Conservation (phyloP, 37 sponge, comb jelly and placozoan genomes). For the Crambe crambe region DNA sequence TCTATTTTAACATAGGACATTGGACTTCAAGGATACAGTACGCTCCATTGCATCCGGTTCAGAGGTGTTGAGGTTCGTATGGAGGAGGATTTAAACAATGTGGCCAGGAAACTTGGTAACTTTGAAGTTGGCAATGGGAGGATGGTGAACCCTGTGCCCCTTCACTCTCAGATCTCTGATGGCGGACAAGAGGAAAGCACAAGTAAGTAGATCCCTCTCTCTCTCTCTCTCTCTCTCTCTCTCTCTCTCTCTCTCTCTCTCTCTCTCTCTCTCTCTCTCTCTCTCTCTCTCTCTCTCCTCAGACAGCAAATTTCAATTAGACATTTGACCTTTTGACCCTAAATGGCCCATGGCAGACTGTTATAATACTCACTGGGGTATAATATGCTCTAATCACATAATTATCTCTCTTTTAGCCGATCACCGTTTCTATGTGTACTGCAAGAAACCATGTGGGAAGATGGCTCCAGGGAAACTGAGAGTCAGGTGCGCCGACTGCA, state of each 20-base stretch:
- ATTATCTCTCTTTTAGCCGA: slow-evolving; percentile 35
- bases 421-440: slow-evolving; percentile 85
- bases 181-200: background rate
- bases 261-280: no score
- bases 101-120: background rate
- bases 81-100: background rate
- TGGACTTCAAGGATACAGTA: slow-evolving; percentile 64
- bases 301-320: no score
- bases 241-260: no score
- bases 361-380: no score
- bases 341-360: no score
- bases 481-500: slow-evolving; percentile 85
- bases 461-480: slow-evolving; percentile 88
- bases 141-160: background rate
- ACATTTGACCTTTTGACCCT: no score
- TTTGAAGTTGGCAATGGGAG: background rate
- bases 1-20: slow-evolving; percentile 52
- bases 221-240: no score
- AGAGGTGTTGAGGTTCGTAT: slow-evolving; percentile 10
- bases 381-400: no score
- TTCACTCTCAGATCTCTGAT: background rate
- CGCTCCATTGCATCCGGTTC: slow-evolving; percentile 57
- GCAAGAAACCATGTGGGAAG: slow-evolving; percentile 75
- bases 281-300: no score
- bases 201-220: no score